These are phyloP conservation scores for Hippocampus abdominalis DNA, from an alignment of 2,113 vertebrate species.

Conservation along the genomic window DNA sequence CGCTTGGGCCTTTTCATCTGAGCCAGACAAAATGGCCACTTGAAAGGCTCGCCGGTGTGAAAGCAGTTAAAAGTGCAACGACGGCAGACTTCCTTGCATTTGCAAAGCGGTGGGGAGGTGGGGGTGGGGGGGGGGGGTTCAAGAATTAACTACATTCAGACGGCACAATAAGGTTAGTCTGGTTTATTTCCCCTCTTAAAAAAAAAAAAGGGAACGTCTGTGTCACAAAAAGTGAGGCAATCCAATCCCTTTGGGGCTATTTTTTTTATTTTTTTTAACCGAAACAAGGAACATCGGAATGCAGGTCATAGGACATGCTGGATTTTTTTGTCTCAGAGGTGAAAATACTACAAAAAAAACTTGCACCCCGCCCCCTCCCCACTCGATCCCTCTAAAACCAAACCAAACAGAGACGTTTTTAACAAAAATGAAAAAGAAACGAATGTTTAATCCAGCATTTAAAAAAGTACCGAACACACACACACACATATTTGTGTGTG, in stretches of 20 bases:
- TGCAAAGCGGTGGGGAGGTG: background rate
- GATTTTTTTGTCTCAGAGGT: too few relatives aligned
- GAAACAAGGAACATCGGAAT: background rate
- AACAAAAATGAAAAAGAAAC: too few relatives aligned
- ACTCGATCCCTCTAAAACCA: too few relatives aligned
- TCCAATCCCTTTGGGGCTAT: background rate
- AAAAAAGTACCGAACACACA: too few relatives aligned
- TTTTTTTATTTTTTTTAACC: background rate
- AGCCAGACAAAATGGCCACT: conserved; percentile 11
- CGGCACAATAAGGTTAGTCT: conserved; percentile 15
- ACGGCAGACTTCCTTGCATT: conserved; percentile 34
- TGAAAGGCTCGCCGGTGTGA: conserved; percentile 34
- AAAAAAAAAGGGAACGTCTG: conserved; percentile 31
- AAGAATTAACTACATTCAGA: background rate
- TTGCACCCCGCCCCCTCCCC: too few relatives aligned
- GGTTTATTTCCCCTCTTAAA: conserved; percentile 24
- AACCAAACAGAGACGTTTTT: too few relatives aligned
- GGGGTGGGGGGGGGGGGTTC: background rate
- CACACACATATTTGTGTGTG: too few relatives aligned
- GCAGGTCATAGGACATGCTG: too few relatives aligned
- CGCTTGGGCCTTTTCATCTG: conserved; percentile 27
- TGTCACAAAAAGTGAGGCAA: conserved; percentile 24
- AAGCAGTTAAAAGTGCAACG: conserved; percentile 19
- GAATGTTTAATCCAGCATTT: too few relatives aligned
- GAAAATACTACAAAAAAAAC: too few relatives aligned